phyloP scores from a whole-genome alignment of 2,113 vertebrate genomes.

The Lagopus muta region DNA sequence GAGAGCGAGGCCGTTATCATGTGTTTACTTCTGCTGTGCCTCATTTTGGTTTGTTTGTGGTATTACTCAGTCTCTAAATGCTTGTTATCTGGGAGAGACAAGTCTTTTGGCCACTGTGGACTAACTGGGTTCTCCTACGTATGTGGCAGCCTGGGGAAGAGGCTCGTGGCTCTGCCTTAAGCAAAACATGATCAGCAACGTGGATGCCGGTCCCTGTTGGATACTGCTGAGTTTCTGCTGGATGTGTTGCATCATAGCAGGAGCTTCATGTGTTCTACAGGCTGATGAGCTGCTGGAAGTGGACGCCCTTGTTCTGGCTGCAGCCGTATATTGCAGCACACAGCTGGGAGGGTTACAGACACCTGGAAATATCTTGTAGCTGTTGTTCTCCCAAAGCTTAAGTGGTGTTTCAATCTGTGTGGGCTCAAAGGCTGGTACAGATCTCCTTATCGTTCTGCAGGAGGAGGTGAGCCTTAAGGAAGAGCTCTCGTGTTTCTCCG shows the following conservation, averaged over 20 bases:
- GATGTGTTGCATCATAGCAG: background rate
- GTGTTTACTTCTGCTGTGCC: background rate
- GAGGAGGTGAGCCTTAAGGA: background rate
- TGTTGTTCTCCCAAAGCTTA: background rate
- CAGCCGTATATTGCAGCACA: background rate
- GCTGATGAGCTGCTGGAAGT: background rate
- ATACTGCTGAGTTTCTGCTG: background rate
- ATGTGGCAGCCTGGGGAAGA: background rate
- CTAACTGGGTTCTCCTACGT: background rate
- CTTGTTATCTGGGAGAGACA: background rate
- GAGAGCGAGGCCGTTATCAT: background rate
- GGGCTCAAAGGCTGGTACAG: background rate
- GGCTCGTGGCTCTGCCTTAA: background rate
- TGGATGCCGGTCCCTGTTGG: fast-evolving
- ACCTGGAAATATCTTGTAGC: background rate
- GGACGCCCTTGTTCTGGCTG: background rate
- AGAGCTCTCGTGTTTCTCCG: background rate
- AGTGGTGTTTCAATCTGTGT: fast-evolving
- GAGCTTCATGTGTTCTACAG: background rate
- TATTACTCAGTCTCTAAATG: background rate
- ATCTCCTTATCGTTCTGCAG: background rate
- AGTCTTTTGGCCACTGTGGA: background rate
- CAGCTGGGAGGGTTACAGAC: background rate
- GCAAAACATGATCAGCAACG: background rate
- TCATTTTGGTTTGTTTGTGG: background rate